A percentile compares a stretch with the other conserved stretches of the same genome.
These are phyloP conservation scores for Eubucco bourcierii DNA, from an alignment of 2,113 vertebrate genomes.

Conservation along the genomic window DNA sequence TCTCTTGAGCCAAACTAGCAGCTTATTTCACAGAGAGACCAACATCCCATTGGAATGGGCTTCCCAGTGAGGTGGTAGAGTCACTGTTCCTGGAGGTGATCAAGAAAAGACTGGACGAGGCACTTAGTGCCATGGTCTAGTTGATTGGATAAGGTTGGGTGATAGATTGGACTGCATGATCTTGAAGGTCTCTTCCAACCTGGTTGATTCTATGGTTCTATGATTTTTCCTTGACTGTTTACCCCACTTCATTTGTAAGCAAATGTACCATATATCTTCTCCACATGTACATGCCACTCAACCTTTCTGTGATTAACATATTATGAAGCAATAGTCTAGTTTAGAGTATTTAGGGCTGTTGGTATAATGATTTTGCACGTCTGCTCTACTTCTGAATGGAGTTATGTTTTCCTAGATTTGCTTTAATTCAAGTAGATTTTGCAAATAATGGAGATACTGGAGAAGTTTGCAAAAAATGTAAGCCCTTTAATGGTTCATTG, in stretches of 20 bases:
- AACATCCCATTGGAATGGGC: too few relatives aligned
- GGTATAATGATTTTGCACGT: conserved; percentile 23
- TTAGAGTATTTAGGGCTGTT: conserved; percentile 20
- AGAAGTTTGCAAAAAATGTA: neutral
- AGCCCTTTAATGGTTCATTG: conserved; percentile 1
- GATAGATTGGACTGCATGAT: too few relatives aligned
- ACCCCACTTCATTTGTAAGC: conserved; percentile 45
- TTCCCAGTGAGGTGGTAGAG: too few relatives aligned
- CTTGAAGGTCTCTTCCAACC: too few relatives aligned
- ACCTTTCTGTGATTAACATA: conserved; percentile 32
- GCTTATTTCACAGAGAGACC: neutral
- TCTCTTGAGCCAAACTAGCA: neutral
- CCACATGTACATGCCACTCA: conserved; percentile 6
- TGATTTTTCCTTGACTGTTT: neutral
- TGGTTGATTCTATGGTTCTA: too few relatives aligned
- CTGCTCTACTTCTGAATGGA: conserved; percentile 3
- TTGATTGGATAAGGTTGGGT: too few relatives aligned
- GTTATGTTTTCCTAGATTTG: conserved; percentile 16
- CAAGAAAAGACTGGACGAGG: too few relatives aligned
- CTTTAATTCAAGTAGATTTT: conserved; percentile 21
- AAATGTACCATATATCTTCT: conserved; percentile 8
- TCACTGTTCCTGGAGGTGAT: too few relatives aligned
- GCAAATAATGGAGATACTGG: neutral
- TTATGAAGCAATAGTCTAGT: conserved; percentile 31
- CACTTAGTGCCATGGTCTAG: too few relatives aligned